A percentile compares a stretch with the other conserved stretches of the same genome.
Evolutionary conservation across 2,797 vertebrate species (phyloP).

Genomic region (Heteromormyrus szaboi): DNA sequence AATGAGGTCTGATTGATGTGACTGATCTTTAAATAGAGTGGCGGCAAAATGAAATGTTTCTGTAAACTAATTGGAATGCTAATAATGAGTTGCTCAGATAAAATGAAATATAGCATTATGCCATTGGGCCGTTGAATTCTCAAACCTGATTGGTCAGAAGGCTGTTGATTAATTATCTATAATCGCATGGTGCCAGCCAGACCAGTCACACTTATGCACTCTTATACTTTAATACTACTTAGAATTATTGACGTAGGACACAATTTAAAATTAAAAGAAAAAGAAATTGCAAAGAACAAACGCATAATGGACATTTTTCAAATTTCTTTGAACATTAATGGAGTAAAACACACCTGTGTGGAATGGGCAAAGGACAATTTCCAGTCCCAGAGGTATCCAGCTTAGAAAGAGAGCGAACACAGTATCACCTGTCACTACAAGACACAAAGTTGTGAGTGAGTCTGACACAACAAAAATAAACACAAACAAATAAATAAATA

Average conservation of each 20-base stretch:
- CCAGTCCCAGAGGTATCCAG: not conserved
- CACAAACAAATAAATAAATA: not conserved
- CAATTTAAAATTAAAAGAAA: not conserved
- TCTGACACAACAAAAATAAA: not conserved
- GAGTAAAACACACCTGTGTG: too few species aligned
- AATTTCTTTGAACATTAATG: too few species aligned
- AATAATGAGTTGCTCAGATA: not conserved
- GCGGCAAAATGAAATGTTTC: not conserved
- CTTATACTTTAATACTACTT: not conserved
- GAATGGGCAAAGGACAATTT: not conserved
- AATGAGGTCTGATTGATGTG: not conserved
- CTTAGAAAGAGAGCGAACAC: not conserved
- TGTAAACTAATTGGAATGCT: not conserved
- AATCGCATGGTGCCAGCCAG: not conserved
- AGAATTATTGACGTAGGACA: not conserved
- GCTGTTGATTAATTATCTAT: not conserved
- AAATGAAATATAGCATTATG: not conserved
- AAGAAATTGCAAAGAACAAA: too few species aligned
- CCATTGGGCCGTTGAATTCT: not conserved
- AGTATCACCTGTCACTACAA: not conserved
- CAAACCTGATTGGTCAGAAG: not conserved
- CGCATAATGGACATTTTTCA: too few species aligned
- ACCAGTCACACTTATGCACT: not conserved
- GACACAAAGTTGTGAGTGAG: not conserved
- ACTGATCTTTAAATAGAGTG: not conserved